Percentiles rank a stretch among this genome's conserved stretches.
Conservation (phyloP, 2,113 vertebrate species). For the Colinus virginianus region DNA sequence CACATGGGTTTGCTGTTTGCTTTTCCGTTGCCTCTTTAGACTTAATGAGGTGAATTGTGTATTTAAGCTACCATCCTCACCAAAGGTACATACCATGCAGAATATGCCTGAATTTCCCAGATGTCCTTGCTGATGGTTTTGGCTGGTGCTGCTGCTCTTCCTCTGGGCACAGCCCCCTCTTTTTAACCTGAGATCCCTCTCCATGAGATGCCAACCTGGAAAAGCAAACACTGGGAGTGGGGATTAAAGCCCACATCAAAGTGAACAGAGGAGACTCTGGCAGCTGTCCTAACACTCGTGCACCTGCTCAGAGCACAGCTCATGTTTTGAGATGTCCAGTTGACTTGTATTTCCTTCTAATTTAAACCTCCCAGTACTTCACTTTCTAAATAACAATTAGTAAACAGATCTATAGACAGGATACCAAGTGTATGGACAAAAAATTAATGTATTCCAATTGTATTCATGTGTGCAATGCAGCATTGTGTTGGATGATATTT, state of each 20-base stretch:
- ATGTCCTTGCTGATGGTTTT: background rate
- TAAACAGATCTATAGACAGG: background rate
- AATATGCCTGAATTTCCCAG: background rate
- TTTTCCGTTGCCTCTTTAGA: background rate
- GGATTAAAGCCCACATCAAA: background rate
- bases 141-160: background rate
- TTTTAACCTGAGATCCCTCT: background rate
- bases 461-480: accelerated
- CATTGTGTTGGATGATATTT: background rate
- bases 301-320: background rate
- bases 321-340: background rate
- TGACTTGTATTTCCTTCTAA: background rate
- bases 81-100: background rate
- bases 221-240: background rate
- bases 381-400: background rate
- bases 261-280: background rate
- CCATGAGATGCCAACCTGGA: background rate
- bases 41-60: background rate
- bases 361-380: background rate
- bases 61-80: background rate
- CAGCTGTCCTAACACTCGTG: background rate
- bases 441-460: background rate
- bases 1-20: background rate
- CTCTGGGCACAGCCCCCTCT: background rate
- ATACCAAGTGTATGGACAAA: background rate